A percentile compares a stretch with the other conserved stretches of the same genome.
Conservation (phyloP, 2,113 vertebrate genomes). For the Thalassarche chlororhynchos region DNA sequence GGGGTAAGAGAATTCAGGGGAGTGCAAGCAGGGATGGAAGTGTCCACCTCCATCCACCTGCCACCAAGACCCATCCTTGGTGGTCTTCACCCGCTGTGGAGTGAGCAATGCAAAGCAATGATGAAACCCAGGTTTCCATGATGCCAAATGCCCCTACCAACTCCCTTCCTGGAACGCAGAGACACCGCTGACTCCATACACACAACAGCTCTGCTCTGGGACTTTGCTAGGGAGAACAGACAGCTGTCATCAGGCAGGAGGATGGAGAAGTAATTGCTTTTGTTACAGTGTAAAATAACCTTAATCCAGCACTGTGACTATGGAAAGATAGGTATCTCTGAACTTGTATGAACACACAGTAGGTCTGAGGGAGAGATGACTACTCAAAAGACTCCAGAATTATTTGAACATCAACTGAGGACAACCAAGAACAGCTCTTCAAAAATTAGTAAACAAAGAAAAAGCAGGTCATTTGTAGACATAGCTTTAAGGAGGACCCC, state of each 20-base stretch:
- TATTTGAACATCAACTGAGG: background rate
- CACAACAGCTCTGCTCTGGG: background rate
- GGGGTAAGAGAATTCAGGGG: background rate
- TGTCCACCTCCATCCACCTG: background rate
- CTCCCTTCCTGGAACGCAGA: background rate
- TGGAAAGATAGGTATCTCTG: background rate
- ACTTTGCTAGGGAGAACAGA: background rate
- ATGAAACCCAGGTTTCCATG: background rate
- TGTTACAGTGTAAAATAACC: background rate
- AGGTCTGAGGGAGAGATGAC: background rate
- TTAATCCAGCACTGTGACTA: background rate
- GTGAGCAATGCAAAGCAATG: background rate
- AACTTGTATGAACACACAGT: background rate
- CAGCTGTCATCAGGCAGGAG: background rate
- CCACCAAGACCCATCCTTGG: background rate
- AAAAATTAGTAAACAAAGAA: background rate
- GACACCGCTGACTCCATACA: background rate
- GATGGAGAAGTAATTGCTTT: background rate
- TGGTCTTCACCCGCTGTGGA: accelerated
- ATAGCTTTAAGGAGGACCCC: background rate
- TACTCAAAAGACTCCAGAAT: background rate
- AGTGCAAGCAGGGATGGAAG: background rate
- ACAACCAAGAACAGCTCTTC: background rate
- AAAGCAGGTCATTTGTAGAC: background rate
- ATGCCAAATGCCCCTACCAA: background rate